phyloP scores from a whole-genome alignment of 2,797 vertebrate species.

The Mus spretus region DNA sequence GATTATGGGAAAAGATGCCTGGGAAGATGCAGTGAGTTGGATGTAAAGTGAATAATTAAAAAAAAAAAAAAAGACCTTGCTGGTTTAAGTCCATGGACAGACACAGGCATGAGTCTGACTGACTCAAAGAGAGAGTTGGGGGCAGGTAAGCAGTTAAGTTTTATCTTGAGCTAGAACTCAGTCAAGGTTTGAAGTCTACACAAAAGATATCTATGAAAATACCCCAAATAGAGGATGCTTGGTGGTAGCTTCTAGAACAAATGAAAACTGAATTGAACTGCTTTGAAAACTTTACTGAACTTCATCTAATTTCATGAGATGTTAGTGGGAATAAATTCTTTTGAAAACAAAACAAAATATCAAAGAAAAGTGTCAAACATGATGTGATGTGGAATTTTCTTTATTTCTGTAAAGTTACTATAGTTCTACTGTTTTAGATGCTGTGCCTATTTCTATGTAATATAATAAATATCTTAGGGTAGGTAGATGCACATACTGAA shows the following conservation, averaged over 20 bases:
- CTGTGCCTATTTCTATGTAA: not conserved
- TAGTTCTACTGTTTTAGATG: not conserved
- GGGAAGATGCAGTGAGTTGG: not conserved
- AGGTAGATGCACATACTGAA: not conserved
- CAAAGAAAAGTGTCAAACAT: not conserved
- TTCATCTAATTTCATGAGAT: not conserved
- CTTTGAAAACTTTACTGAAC: not conserved
- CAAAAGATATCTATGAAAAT: not conserved
- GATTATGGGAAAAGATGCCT: not conserved
- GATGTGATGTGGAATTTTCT: not conserved
- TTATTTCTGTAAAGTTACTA: not conserved
- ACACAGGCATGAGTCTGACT: not conserved
- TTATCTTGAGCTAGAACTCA: not conserved
- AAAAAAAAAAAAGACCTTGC: not conserved
- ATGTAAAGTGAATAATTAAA: not conserved
- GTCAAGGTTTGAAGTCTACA: not conserved
- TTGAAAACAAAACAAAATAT: not conserved
- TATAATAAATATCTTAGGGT: not conserved
- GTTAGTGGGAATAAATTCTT: not conserved
- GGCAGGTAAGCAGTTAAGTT: not conserved
- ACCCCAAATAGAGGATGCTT: not conserved
- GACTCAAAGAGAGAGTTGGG: no score
- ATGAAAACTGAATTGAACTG: not conserved
- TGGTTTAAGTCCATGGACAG: not conserved
- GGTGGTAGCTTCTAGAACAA: not conserved